Evolutionary conservation across 2,888 invertebrate genomes (phyloP).

Genomic region (Antitype chi): DNA sequence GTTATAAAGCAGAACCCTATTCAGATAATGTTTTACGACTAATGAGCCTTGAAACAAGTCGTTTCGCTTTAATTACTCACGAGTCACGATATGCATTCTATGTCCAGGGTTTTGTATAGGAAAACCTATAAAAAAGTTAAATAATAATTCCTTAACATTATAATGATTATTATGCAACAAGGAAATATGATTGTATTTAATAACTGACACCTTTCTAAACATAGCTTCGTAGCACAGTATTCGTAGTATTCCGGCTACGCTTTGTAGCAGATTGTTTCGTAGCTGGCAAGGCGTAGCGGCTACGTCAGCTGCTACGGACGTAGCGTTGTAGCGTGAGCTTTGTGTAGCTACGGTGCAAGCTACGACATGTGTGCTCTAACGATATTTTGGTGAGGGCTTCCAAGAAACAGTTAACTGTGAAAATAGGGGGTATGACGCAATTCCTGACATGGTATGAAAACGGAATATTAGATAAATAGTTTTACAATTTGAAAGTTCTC

Average conservation of each 20-base stretch:
- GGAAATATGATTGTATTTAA: slow-evolving; percentile 9
- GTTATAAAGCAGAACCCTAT: slow-evolving; percentile 4
- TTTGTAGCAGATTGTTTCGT: slow-evolving; percentile 47
- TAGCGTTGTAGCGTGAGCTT: slow-evolving; percentile 38
- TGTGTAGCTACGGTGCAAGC: slow-evolving; percentile 24
- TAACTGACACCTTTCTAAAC: neutral
- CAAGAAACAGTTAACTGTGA: neutral
- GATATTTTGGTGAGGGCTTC: neutral
- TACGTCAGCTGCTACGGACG: slow-evolving; percentile 47
- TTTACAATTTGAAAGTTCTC: neutral
- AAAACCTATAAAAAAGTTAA: too few species aligned
- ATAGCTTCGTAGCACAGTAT: slow-evolving; percentile 15
- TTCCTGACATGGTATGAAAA: neutral
- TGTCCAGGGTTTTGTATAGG: slow-evolving; percentile 7
- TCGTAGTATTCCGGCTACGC: slow-evolving; percentile 49
- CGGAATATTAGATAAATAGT: neutral
- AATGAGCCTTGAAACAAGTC: slow-evolving; percentile 22
- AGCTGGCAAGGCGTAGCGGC: slow-evolving; percentile 28
- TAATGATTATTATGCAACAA: neutral
- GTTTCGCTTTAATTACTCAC: slow-evolving; percentile 22
- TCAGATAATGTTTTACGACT: slow-evolving; percentile 41
- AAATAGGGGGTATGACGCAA: neutral
- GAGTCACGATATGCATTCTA: slow-evolving; percentile 12
- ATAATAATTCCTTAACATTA: neutral
- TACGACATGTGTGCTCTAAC: slow-evolving; percentile 26